Evolutionary conservation across 2,888 invertebrate species (phyloP).

Genomic region (Dioctria linearis): DNA sequence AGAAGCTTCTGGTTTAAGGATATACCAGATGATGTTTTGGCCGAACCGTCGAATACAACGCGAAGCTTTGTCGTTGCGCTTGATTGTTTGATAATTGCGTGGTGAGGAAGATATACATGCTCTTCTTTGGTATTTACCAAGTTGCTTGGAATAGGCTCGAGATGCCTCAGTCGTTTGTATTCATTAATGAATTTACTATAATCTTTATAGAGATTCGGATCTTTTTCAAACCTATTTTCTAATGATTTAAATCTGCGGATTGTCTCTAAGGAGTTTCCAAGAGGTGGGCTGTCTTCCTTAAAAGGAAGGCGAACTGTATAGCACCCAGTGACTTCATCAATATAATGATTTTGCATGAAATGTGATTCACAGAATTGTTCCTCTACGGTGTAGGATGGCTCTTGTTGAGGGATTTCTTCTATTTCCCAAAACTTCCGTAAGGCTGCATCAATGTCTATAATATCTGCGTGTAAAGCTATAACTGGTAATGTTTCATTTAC

Average conservation of each 20-base stretch:
- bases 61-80: background rate
- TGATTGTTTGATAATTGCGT: background rate
- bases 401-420: background rate
- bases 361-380: background rate
- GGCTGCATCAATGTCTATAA: background rate
- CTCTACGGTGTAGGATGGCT: background rate
- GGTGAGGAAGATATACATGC: background rate
- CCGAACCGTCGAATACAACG: too few relatives aligned
- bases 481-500: background rate
- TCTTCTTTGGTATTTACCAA: too few relatives aligned
- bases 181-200: background rate
- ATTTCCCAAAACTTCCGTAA: slow-evolving; percentile 1
- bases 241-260: background rate
- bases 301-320: background rate
- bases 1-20: background rate
- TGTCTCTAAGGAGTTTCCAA: background rate
- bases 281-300: background rate
- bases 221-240: too few relatives aligned
- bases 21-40: too few relatives aligned
- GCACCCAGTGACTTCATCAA: background rate
- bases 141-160: background rate
- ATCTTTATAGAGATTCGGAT: background rate
- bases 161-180: background rate
- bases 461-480: background rate
- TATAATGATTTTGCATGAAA: background rate